Percentiles rank a stretch among this genome's conserved stretches.
Evolutionary conservation across 2,888 invertebrate species (phyloP).

Genomic region (Coleophora deauratella): DNA sequence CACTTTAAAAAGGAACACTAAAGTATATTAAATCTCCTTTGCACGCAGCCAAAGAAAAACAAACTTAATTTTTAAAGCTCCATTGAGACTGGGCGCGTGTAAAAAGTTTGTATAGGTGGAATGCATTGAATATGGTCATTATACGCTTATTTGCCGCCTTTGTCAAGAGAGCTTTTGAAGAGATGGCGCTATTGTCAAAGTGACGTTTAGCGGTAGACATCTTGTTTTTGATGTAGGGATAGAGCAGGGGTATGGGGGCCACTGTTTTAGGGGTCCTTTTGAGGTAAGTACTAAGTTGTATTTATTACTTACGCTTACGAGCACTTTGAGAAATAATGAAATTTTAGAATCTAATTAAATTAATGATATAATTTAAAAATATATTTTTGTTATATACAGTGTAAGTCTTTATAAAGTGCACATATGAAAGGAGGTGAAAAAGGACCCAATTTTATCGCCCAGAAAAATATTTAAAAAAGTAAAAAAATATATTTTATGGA

Average conservation of each 20-base stretch:
- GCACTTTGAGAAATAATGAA: too few species aligned
- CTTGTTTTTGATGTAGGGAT: constrained; percentile 49
- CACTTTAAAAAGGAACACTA: background rate
- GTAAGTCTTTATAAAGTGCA: too few species aligned
- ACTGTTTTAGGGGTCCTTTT: constrained; percentile 28
- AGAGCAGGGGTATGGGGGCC: constrained; percentile 21
- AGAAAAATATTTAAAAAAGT: too few species aligned
- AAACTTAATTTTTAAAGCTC: background rate
- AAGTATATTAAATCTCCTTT: background rate
- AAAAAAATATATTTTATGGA: too few species aligned
- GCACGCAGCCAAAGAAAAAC: background rate
- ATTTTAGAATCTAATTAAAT: too few species aligned
- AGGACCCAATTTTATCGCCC: too few species aligned
- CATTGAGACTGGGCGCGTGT: background rate
- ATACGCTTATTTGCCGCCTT: constrained; percentile 63
- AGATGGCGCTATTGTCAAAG: constrained; percentile 41
- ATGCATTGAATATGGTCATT: constrained; percentile 60
- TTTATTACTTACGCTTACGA: too few species aligned
- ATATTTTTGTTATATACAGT: too few species aligned
- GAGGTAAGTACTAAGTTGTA: background rate
- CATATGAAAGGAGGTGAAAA: too few species aligned
- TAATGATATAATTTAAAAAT: too few species aligned
- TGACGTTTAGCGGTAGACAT: constrained; percentile 61
- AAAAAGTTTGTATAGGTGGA: constrained; percentile 22
- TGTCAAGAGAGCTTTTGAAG: constrained; percentile 40